phyloP scores from a whole-genome alignment of 2,797 vertebrate species.

The Poeciliopsis gracilis region DNA sequence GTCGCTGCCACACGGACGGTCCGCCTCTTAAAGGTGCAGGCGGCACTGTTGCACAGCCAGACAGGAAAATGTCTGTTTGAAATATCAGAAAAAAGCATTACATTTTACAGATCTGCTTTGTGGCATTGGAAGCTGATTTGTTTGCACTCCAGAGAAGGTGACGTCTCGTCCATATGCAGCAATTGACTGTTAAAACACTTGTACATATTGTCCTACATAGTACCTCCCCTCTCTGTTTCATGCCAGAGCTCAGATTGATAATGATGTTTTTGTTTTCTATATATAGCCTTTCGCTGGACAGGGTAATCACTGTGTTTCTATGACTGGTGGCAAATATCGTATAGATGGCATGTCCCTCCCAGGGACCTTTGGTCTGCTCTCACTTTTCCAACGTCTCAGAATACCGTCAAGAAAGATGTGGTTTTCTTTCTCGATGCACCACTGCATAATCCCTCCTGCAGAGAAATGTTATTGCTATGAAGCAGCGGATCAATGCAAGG shows the following conservation, averaged over 20 bases:
- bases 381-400: constrained; percentile 17
- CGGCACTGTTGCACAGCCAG: constrained; percentile 41
- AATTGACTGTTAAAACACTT: constrained; percentile 30
- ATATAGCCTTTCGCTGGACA: constrained; percentile 71
- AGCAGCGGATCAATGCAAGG: constrained; percentile 48
- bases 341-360: constrained; percentile 23
- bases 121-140: constrained; percentile 39
- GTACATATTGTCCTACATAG: constrained; percentile 40
- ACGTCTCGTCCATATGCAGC: constrained; percentile 39
- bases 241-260: constrained; percentile 70
- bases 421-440: constrained; percentile 17
- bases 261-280: constrained; percentile 81
- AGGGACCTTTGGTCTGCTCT: constrained; percentile 19
- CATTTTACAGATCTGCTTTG: constrained; percentile 40
- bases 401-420: constrained; percentile 31
- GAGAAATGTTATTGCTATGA: constrained; percentile 51
- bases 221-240: constrained; percentile 61
- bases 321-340: constrained; percentile 48
- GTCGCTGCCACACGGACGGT: constrained; percentile 73
- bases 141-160: constrained; percentile 25
- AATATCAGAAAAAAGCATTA: constrained; percentile 28
- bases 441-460: constrained; percentile 54
- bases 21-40: constrained; percentile 85
- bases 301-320: constrained; percentile 52
- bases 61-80: constrained; percentile 66